A percentile compares a stretch with the other conserved stretches of the same genome.
Evolutionary conservation across 1,140 invertebrate genomes (phyloP).

Genomic region (Eubasilissa regina): DNA sequence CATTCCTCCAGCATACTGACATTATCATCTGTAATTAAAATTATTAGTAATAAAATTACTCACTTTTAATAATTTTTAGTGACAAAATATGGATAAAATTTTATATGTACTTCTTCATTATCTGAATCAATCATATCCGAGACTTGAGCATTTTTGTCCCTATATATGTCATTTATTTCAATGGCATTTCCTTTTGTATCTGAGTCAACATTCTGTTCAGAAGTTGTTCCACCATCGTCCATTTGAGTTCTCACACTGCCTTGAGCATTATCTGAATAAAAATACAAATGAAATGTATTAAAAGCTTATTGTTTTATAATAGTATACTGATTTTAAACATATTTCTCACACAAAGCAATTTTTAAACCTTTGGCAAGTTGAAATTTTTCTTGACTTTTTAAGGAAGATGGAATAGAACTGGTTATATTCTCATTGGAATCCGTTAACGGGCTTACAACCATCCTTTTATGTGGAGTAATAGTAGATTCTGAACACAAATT

Average conservation of each 20-base stretch:
- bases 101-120: constrained; percentile 63
- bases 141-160: constrained; percentile 56
- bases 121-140: constrained; percentile 64
- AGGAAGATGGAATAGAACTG: constrained; percentile 4
- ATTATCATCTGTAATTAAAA: constrained; percentile 64
- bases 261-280: not conserved
- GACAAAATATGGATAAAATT: not conserved
- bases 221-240: not conserved
- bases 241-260: not conserved
- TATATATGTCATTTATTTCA: constrained; percentile 34
- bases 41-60: not conserved
- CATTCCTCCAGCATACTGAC: constrained; percentile 68
- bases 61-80: too few relatives aligned
- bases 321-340: not conserved
- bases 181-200: not conserved
- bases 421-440: not conserved
- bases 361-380: not conserved
- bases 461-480: constrained; percentile 34
- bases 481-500: constrained; percentile 12
- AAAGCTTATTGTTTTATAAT: not conserved
- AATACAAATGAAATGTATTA: too few relatives aligned
- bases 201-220: not conserved
- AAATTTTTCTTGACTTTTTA: constrained; percentile 13
- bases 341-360: not conserved
- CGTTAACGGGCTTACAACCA: constrained; percentile 39